Evolutionary conservation across 1,140 invertebrate genomes (phyloP).

Genomic region (Eurosta solidaginis): DNA sequence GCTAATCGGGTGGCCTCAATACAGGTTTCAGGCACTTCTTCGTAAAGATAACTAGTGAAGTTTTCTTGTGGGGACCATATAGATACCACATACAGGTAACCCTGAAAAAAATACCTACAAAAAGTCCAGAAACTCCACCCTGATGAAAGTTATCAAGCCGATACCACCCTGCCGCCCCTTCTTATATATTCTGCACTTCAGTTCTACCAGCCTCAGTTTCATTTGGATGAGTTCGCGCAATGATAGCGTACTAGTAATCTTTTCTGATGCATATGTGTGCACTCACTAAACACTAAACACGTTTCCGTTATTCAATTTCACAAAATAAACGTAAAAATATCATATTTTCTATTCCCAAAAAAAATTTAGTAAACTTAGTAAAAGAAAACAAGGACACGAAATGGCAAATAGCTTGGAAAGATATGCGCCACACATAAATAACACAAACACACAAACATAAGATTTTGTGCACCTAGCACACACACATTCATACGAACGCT

Average conservation of each 20-base stretch:
- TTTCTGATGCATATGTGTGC: not conserved
- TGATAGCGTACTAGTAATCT: not conserved
- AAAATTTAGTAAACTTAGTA: constrained; percentile 25
- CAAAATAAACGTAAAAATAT: constrained; percentile 45
- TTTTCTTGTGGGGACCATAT: no score
- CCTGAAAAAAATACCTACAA: no score
- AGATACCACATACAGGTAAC: no score
- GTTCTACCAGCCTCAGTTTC: no score
- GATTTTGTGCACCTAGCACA: not conserved
- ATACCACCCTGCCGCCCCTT: no score
- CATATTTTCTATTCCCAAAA: constrained; percentile 47
- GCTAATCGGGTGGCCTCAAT: no score
- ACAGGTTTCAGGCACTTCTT: no score
- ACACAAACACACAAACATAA: constrained; percentile 28
- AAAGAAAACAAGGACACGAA: constrained; percentile 10
- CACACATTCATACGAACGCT: constrained; percentile 29
- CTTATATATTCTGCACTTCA: no score
- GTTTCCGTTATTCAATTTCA: constrained; percentile 34
- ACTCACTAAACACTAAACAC: constrained; percentile 28
- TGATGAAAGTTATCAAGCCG: no score
- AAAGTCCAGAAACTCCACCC: no score
- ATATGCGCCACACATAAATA: constrained; percentile 29
- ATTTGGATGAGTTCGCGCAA: no score
- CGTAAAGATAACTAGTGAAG: no score
- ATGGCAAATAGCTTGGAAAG: constrained; percentile 15